A percentile compares a stretch with the other conserved stretches of the same genome.
Evolutionary conservation across 1,140 invertebrate species (phyloP).

Genomic region (Propsilocerus akamusi): DNA sequence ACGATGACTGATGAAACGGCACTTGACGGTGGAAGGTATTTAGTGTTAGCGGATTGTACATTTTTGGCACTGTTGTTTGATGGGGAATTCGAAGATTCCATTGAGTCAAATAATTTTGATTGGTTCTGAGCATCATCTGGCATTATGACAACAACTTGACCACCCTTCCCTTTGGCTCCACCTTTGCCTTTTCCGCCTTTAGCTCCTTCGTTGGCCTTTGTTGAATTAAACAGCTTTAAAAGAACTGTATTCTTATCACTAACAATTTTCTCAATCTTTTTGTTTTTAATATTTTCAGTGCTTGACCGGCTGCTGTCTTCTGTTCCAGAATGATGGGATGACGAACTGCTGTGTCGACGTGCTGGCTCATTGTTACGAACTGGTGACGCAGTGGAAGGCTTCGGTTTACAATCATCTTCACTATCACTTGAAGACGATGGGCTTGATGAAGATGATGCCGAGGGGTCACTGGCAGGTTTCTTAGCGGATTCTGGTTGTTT

Average conservation of each 20-base stretch:
- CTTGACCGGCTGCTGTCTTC: background rate
- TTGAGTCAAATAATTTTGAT: background rate
- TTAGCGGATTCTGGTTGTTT: no score
- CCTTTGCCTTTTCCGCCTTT: constrained; percentile 33
- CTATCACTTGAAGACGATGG: background rate
- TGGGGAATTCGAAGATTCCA: background rate
- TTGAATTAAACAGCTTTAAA: constrained; percentile 41
- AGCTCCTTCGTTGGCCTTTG: constrained; percentile 29
- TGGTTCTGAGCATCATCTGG: constrained; percentile 14
- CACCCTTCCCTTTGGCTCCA: constrained; percentile 32
- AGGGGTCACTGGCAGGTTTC: no score
- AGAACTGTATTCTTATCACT: constrained; percentile 50
- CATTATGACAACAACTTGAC: constrained; percentile 23
- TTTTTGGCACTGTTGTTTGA: background rate
- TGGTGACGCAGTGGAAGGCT: background rate
- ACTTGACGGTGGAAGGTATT: constrained; percentile 13
- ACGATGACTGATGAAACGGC: constrained; percentile 18
- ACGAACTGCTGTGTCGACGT: no score
- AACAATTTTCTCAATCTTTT: constrained; percentile 19
- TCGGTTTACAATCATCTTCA: no score
- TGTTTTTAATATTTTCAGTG: background rate
- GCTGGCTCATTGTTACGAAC: no score
- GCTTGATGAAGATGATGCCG: no score
- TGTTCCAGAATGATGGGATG: background rate
- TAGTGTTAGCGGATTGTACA: background rate